Base-by-base conservation (phyloP, 2,888 invertebrate species). In the Asteroscopus sphinx region DNA sequence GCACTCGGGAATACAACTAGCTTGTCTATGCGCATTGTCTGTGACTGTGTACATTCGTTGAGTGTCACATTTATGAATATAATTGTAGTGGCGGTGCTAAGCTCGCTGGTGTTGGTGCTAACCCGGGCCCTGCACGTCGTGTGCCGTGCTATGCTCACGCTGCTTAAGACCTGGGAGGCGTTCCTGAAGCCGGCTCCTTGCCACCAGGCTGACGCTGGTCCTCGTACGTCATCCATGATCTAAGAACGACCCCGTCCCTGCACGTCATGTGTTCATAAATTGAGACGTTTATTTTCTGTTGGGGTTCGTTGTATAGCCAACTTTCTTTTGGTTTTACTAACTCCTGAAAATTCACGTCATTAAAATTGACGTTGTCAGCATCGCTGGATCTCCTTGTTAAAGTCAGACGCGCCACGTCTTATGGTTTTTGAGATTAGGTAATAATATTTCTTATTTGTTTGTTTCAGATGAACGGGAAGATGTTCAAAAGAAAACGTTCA, bases 401-500 rank as follows among this genome's bases (percentile, higher is more conserved):
- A 33, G 32, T 4, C 9, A n/a, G n/a, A n/a, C 9, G 6, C 3
- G 12, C 0, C 7, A 2, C 6, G 15, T 11, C 6, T 0, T 41
- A n/a, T 9, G 15, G 11, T 30, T 9, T 16, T n/a, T n/a, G 11
- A 17, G 2, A 7, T 12, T 5, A 9, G 15, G 9, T 30, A 26
- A 35, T 28, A 26, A 32, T 42, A 26, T 49, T 33, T 9, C 12
- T 40, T 58, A 1, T 76, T 75, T 64, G 66, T 67, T 80, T 79
- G 73, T 96, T 96, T 12, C 95, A 98, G 98, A 98, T 94, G 98
- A 98, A 90, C 95, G 98, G 77, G 98, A 98, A 91, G 98, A 98
- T 89, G 97, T 98, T 55, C 98, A 99, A 90, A 98, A 98, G 95
- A 98, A 98, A 92, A 98, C 98, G 0, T 98, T 99, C 88, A 97